Percentiles rank a stretch among this genome's conserved stretches.
These are phyloP conservation scores for Actinia equina DNA, from an alignment of 64 coral and sea anemone genomes.

Conservation along the genomic window DNA sequence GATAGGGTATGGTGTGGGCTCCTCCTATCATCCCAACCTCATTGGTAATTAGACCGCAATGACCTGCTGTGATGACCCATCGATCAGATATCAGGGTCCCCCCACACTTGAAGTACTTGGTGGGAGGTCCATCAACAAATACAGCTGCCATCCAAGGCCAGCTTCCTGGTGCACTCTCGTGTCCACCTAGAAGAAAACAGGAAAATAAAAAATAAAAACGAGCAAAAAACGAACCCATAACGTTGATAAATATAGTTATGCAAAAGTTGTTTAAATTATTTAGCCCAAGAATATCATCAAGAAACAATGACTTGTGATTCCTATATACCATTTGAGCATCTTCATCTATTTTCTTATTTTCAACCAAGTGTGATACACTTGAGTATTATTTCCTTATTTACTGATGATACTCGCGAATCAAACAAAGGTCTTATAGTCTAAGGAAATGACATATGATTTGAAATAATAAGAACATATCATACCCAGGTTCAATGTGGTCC, in stretches of 20 bases:
- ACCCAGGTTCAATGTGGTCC: too few relatives aligned
- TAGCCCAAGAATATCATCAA: too few relatives aligned
- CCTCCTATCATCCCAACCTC: slow-evolving; percentile 1
- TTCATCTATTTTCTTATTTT: too few relatives aligned
- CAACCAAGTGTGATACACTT: too few relatives aligned
- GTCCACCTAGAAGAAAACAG: slow-evolving; percentile 30
- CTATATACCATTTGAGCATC: too few relatives aligned
- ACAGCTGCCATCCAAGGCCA: slow-evolving; percentile 76
- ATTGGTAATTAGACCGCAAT: slow-evolving; percentile 22
- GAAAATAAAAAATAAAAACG: not conserved
- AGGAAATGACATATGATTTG: too few relatives aligned
- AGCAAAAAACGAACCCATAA: not conserved
- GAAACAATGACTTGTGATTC: too few relatives aligned
- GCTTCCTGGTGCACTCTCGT: slow-evolving; percentile 47
- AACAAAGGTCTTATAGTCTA: too few relatives aligned
- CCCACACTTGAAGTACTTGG: slow-evolving; percentile 80
- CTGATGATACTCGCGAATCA: not conserved
- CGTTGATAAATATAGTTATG: too few relatives aligned
- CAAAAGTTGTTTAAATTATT: too few relatives aligned
- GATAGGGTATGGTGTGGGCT: not conserved
- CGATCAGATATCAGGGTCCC: slow-evolving; percentile 54
- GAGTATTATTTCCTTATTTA: not conserved
- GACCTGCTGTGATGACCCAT: slow-evolving; percentile 62
- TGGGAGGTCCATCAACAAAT: slow-evolving; percentile 40
- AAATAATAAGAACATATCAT: too few relatives aligned